A percentile compares a stretch with the other conserved stretches of the same genome.
phyloP scores from a whole-genome alignment of 2,797 vertebrate species.

The Thaleichthys pacificus region DNA sequence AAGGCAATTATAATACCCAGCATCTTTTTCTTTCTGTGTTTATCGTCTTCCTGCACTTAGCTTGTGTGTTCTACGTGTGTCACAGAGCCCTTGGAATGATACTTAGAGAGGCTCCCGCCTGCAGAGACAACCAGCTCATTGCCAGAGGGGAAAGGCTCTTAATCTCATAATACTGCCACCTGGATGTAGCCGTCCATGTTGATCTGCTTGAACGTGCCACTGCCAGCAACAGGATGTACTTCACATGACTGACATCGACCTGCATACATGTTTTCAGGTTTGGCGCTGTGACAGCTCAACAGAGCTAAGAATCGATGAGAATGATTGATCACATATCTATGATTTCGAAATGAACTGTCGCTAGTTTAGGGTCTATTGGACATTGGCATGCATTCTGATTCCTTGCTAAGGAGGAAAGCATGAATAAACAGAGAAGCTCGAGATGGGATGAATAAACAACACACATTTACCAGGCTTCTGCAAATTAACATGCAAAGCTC shows the following conservation, averaged over 20 bases:
- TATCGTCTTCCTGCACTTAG: slow-evolving; percentile 19
- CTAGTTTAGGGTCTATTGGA: slow-evolving; percentile 23
- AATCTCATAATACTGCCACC: slow-evolving; percentile 23
- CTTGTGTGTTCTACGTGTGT: not conserved
- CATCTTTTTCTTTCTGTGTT: slow-evolving; percentile 1
- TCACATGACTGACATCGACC: not conserved
- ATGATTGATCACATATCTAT: slow-evolving; percentile 39
- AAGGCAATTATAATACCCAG: slow-evolving; percentile 10
- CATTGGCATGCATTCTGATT: slow-evolving; percentile 16
- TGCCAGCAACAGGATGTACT: slow-evolving; percentile 6
- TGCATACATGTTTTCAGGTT: slow-evolving; percentile 2
- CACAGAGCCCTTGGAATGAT: slow-evolving; percentile 6
- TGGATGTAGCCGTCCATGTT: slow-evolving; percentile 26
- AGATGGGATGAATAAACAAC: slow-evolving; percentile 41
- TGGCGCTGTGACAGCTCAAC: slow-evolving; percentile 17
- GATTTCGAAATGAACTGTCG: slow-evolving; percentile 23
- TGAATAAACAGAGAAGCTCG: too few relatives aligned
- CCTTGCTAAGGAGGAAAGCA: slow-evolving; percentile 23
- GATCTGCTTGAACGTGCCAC: slow-evolving; percentile 30
- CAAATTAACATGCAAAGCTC: slow-evolving; percentile 55
- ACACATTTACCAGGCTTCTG: slow-evolving; percentile 38
- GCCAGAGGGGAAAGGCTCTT: slow-evolving; percentile 25
- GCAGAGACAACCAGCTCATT: slow-evolving; percentile 22
- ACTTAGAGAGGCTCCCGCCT: not conserved
- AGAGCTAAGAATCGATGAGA: slow-evolving; percentile 30